Base-by-base conservation (phyloP, 64 coral and sea anemone species). In the Platygyra sinensis region DNA sequence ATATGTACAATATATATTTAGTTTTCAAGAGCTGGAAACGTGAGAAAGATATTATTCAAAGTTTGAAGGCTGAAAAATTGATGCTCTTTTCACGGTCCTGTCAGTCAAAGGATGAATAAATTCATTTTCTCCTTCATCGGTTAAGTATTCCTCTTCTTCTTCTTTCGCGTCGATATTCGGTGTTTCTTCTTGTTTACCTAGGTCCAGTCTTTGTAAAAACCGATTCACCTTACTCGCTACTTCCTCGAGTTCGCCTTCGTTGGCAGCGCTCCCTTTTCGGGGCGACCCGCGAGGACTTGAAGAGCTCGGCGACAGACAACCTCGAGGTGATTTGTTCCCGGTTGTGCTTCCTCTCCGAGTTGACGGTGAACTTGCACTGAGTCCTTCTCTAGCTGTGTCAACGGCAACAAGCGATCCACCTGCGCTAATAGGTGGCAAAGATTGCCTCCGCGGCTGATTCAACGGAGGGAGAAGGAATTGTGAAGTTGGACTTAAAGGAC, bases 131-230 rank as follows among this genome's bases (percentile, higher is more conserved):
- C 16, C 62, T 71, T 85, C 63, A 22, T 69, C 13, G 16, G 49
- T 13, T 27, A 67, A 85, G 10, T 49, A 22, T 15, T 51, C 36
- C 25, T 28, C 62, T 19, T 69, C 62, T 0, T 64, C 80, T 62
- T 50, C 81, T 52, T 85, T 85, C 3, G 36, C 39, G 33, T 85
- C 81, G 0, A 85, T 85, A 14, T 38, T 72, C 13, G 62, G 64
- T 60, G 63, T 72, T 85, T 85, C 81, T 0, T 69, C 81, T 71
- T 85, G 81, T 85, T 85, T 69, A 85, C 63, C 38, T 11, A 85
- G 72, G 71, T 97, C 95, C 69, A 97, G 75, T 76, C 78, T 90
- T 57, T 97, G 92, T 72, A 97, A 75, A 94, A 97, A 97, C 52
- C 63, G 86, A 61, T 91, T 93, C 31, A 97, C 95, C 83, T 97